Base-by-base conservation (phyloP, 2,797 vertebrate genomes). In the Podarcis lilfordi region DNA sequence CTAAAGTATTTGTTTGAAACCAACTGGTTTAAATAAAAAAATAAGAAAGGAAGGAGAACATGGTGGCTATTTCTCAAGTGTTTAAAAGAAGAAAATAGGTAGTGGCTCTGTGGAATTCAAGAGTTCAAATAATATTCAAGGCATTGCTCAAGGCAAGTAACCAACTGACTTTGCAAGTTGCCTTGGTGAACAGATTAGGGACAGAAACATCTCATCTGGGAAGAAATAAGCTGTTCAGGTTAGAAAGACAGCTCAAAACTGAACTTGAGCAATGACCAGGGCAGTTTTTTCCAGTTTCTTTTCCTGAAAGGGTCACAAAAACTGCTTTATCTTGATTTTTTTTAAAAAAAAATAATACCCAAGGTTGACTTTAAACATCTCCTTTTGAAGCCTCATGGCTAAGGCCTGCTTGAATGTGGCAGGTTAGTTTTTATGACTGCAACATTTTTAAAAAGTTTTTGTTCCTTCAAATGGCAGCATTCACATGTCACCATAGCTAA, bases 141-240 rank as follows among this genome's bases (percentile, higher is more conserved):
- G 66, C 43, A 79, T 0, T 87, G 43, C 78, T 92, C 23, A 89
- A 88, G 76, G 84, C 43, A 92, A 85, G 87, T 79, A 71, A 50
- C 37, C 71, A 85, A 80, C 77, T 6, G 50, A 35, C 40, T 82
- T 7, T 32, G 19, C 43, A 89, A 80, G 11, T 35, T 86, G 64
- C 90, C 85, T 25, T 75, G 66, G 86, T 82, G 64, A 92, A 79
- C 80, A 79, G 64, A 90, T 91, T 88, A 74, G 82, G 37, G 13
- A 35, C 81, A 84, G 35, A 85, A 85, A 10, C 15, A 35, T 87
- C 37, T 78, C 6, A 75, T 1, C 21, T 27, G 68, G 82, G 80
- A 91, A 93, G 89, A 90, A 93, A 71, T 17, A 61, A 93, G 78
- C 89, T 59, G 8, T 32, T 83, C 93, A 82, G 91, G 88, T 64